Conservation (phyloP, 92 coral and sea anemone species). For the Montipora capitata region DNA sequence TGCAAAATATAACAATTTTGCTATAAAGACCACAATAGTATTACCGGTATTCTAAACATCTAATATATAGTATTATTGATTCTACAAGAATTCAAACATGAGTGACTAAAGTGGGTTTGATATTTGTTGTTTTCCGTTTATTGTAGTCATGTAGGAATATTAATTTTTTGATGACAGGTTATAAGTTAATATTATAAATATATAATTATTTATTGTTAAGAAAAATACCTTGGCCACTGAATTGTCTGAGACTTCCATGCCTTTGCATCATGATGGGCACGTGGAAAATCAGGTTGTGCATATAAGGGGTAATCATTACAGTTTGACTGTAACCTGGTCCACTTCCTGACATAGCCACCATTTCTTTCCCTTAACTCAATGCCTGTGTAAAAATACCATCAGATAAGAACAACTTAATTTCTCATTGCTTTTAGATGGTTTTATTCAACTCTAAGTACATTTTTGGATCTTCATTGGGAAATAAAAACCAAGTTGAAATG, state of each 20-base stretch:
- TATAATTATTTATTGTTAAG: neutral
- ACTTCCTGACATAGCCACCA: conserved; percentile 43
- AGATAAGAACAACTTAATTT: no score
- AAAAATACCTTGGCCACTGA: conserved; percentile 28
- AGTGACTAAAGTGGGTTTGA: no score
- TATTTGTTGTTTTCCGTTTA: no score
- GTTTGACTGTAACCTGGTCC: conserved; percentile 61
- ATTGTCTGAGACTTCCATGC: conserved; percentile 19
- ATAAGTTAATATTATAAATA: neutral
- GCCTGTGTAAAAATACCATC: conserved; percentile 16
- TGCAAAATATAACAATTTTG: neutral
- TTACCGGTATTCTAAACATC: neutral
- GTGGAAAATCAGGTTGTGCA: conserved; percentile 52
- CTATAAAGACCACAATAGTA: neutral
- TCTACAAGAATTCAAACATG: no score
- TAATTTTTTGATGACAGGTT: neutral
- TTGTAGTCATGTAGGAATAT: no score
- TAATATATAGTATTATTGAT: neutral
- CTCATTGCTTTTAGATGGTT: no score
- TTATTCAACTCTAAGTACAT: no score
- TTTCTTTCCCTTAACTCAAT: conserved; percentile 51
- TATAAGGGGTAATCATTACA: conserved; percentile 59
- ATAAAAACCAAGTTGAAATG: no score
- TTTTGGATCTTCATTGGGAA: no score
- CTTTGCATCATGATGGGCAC: conserved; percentile 2